phyloP scores from a whole-genome alignment of 2,888 invertebrate genomes.

The Ichneumon xanthorius region DNA sequence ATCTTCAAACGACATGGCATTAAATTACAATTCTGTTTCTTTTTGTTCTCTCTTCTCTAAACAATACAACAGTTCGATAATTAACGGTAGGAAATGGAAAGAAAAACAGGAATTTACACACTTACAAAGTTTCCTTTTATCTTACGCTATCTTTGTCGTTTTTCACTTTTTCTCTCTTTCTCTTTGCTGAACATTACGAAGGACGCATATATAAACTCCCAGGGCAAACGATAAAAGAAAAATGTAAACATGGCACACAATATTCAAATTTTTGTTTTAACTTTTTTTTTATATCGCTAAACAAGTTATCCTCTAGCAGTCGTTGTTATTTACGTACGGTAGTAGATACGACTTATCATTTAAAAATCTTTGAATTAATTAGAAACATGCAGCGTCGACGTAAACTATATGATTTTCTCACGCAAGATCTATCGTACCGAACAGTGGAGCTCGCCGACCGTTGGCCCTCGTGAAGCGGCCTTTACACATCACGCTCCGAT shows the following conservation, averaged over 20 bases:
- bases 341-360: not conserved
- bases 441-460: slow-evolving; percentile 74
- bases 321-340: not conserved
- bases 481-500: slow-evolving; percentile 11
- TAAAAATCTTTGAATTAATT: slow-evolving; percentile 11
- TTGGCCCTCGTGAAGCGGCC: slow-evolving; percentile 65
- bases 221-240: slow-evolving; percentile 12
- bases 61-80: slow-evolving; percentile 76
- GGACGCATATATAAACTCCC: slow-evolving; percentile 26
- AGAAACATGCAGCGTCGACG: slow-evolving; percentile 64
- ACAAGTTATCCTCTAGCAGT: slow-evolving; percentile 32
- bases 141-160: slow-evolving; percentile 67
- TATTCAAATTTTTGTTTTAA: not conserved
- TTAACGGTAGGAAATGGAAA: slow-evolving; percentile 69
- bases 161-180: slow-evolving; percentile 22
- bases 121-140: slow-evolving; percentile 71
- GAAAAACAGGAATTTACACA: slow-evolving; percentile 78
- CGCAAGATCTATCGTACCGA: slow-evolving; percentile 20
- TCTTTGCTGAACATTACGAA: slow-evolving; percentile 13
- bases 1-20: slow-evolving; percentile 51
- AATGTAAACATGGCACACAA: slow-evolving; percentile 32
- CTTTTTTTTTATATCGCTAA: slow-evolving; percentile 13
- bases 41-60: slow-evolving; percentile 67
- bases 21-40: slow-evolving; percentile 75
- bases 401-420: slow-evolving; percentile 25